phyloP scores from a whole-genome alignment of 2,113 vertebrate species.

The Chaetops frenatus region DNA sequence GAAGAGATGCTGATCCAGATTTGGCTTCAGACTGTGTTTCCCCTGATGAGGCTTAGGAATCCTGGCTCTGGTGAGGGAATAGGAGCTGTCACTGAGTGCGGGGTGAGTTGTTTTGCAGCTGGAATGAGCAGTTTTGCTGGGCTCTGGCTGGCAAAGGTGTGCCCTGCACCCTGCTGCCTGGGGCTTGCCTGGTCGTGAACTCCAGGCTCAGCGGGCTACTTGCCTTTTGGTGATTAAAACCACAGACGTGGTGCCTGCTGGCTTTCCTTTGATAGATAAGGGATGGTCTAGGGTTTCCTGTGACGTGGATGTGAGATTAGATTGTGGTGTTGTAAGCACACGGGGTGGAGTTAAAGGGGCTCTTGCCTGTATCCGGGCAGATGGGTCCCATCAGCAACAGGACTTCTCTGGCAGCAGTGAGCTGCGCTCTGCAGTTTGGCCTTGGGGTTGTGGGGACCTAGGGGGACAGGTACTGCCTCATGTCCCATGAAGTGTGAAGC shows the following conservation, averaged over 20 bases:
- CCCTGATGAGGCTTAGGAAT: not conserved
- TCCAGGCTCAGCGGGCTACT: not conserved
- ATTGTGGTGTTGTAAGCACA: not conserved
- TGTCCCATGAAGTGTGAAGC: not conserved
- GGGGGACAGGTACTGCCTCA: not conserved
- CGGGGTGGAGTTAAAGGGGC: not conserved
- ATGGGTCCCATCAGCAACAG: not conserved
- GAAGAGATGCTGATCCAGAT: not conserved
- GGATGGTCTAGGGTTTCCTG: constrained; percentile 34
- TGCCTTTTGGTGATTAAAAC: not conserved
- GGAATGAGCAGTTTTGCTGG: not conserved
- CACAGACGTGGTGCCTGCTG: not conserved
- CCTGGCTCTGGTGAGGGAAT: not conserved
- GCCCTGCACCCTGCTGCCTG: not conserved
- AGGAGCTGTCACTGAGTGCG: not conserved
- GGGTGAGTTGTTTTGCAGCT: not conserved
- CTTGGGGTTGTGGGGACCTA: not conserved
- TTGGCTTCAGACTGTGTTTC: not conserved
- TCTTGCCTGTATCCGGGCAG: not conserved
- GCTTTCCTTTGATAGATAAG: constrained; percentile 49
- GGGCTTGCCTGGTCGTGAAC: constrained; percentile 34
- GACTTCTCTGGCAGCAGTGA: not conserved
- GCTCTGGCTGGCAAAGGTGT: not conserved
- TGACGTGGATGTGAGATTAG: constrained; percentile 58
- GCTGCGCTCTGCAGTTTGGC: not conserved